Conservation (phyloP, 1,140 invertebrate genomes). For the Bombus sibiricus region DNA sequence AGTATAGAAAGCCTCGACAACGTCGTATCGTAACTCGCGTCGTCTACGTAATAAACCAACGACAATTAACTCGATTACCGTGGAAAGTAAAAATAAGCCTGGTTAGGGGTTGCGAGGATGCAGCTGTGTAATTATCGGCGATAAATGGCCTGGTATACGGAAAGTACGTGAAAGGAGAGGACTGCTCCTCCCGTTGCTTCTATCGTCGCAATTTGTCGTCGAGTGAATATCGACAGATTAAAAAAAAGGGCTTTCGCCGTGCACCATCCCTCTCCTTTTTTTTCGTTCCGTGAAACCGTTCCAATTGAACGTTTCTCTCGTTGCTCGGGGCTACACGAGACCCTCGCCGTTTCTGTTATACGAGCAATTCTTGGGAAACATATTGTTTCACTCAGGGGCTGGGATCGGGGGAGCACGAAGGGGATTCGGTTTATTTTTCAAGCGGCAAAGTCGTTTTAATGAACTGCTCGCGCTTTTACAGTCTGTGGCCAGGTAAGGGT, state of each 20-base stretch:
- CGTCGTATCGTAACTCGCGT: too few relatives aligned
- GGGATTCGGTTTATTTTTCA: slow-evolving; percentile 3
- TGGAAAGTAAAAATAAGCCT: too few relatives aligned
- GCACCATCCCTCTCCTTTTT: background rate
- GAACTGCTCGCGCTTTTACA: background rate
- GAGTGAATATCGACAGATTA: slow-evolving; percentile 61
- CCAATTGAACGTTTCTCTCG: background rate
- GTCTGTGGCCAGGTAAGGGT: background rate
- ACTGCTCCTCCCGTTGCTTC: background rate
- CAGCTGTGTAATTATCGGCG: slow-evolving; percentile 7
- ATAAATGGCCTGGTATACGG: slow-evolving; percentile 41
- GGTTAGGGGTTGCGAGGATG: background rate
- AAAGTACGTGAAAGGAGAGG: background rate
- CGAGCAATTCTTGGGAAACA: background rate
- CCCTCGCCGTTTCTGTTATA: background rate
- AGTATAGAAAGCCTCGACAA: too few relatives aligned
- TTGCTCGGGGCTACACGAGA: background rate
- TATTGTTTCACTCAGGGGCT: background rate
- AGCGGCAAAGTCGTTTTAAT: background rate
- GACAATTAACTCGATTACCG: too few relatives aligned
- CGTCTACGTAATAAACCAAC: too few relatives aligned
- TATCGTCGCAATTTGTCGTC: slow-evolving; percentile 57
- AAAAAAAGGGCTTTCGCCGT: slow-evolving; percentile 47
- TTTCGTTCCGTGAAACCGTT: slow-evolving; percentile 5
- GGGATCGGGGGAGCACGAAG: background rate